Percentiles rank a stretch among this genome's conserved stretches.
Evolutionary conservation across 1,140 invertebrate genomes (phyloP).

Genomic region (Bilobella aurantiaca): DNA sequence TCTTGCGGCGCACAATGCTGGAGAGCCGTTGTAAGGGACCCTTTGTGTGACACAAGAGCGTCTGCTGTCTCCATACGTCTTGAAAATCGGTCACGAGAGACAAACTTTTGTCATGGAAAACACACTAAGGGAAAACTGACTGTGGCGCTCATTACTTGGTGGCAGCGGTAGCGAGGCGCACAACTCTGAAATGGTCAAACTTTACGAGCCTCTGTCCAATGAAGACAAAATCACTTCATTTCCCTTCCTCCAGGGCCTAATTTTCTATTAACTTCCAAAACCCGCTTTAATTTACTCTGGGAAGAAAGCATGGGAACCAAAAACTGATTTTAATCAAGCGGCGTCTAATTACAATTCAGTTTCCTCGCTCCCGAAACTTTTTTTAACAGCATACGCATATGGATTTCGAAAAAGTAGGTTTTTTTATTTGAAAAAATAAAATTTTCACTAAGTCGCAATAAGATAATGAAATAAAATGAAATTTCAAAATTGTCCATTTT

Average conservation of each 20-base stretch:
- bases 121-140: neutral
- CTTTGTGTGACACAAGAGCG: neutral
- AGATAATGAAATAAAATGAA: no score
- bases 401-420: no score
- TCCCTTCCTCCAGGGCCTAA: neutral
- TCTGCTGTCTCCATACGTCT: neutral
- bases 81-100: conserved; percentile 4
- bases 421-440: no score
- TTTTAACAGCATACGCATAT: no score
- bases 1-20: neutral
- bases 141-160: no score
- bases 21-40: neutral
- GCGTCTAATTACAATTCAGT: no score
- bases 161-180: no score
- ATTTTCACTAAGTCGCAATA: no score
- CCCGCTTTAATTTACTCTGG: neutral
- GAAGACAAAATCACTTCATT: neutral
- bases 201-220: neutral
- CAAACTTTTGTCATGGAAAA: neutral
- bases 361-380: no score
- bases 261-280: neutral
- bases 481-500: no score
- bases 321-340: neutral
- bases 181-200: conserved; percentile 2
- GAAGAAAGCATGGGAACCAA: neutral